Conservation (phyloP, 2,113 vertebrate genomes). For the Variabilichromis moorii region DNA sequence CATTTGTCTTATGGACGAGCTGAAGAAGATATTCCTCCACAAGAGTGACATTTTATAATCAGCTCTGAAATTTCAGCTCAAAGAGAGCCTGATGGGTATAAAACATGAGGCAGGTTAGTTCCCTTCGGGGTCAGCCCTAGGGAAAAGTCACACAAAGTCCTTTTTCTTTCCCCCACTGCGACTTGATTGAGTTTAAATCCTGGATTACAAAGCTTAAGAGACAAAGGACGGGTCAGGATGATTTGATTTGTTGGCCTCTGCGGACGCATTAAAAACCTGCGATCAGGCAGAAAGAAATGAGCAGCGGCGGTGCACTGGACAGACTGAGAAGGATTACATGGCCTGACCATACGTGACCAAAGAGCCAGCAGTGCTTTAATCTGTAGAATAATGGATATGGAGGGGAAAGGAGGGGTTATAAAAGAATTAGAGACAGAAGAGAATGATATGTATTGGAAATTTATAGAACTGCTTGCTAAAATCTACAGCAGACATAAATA, state of each 20-base stretch:
- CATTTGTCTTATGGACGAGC: not conserved
- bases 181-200: constrained; percentile 33
- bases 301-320: not conserved
- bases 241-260: constrained; percentile 6
- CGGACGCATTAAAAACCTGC: not conserved
- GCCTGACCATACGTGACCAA: not conserved
- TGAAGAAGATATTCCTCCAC: not conserved
- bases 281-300: not conserved
- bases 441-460: not conserved
- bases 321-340: constrained; percentile 1
- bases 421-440: not conserved
- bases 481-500: not conserved
- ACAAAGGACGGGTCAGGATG: constrained; percentile 26
- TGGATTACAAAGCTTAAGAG: constrained; percentile 38
- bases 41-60: not conserved
- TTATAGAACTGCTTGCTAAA: not conserved
- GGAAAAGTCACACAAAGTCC: not conserved
- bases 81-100: not conserved
- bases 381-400: not conserved
- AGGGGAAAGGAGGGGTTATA: not conserved
- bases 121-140: not conserved
- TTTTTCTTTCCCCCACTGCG: not conserved
- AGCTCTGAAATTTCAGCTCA: not conserved
- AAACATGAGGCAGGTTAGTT: not conserved
- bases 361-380: not conserved